phyloP scores from a whole-genome alignment of 2,888 invertebrate genomes.

The Archips xylosteana region DNA sequence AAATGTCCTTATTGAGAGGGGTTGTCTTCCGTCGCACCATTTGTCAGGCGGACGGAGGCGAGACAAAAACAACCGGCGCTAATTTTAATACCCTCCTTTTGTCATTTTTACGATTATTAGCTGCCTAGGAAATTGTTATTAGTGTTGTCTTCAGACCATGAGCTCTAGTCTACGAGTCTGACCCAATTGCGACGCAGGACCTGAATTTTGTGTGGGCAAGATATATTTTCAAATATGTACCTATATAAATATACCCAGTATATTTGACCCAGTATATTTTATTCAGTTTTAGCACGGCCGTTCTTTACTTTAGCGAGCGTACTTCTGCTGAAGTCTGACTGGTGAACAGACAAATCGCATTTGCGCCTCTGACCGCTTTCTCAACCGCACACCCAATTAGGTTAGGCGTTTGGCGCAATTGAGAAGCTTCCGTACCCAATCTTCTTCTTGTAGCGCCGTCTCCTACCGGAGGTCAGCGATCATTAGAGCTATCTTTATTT shows the following conservation, averaged over 20 bases:
- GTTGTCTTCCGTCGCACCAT: background rate
- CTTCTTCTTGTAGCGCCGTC: no score
- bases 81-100: constrained; percentile 19
- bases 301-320: background rate
- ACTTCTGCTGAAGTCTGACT: constrained; percentile 49
- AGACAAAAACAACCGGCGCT: constrained; percentile 23
- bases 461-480: no score
- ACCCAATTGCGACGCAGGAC: no score
- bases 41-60: constrained; percentile 14
- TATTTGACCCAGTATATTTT: background rate
- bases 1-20: background rate
- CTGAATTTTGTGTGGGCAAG: no score
- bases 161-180: no score
- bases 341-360: constrained; percentile 68
- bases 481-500: no score
- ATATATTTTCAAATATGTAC: no score
- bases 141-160: background rate
- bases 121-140: constrained; percentile 19
- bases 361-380: constrained; percentile 67
- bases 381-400: constrained; percentile 64
- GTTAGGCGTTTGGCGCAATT: constrained; percentile 52
- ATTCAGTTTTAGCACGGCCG: background rate
- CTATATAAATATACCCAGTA: no score
- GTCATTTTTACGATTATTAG: constrained; percentile 27
- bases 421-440: background rate